Base-by-base conservation (phyloP, 2,888 invertebrate genomes). In the Atrina japonica region DNA sequence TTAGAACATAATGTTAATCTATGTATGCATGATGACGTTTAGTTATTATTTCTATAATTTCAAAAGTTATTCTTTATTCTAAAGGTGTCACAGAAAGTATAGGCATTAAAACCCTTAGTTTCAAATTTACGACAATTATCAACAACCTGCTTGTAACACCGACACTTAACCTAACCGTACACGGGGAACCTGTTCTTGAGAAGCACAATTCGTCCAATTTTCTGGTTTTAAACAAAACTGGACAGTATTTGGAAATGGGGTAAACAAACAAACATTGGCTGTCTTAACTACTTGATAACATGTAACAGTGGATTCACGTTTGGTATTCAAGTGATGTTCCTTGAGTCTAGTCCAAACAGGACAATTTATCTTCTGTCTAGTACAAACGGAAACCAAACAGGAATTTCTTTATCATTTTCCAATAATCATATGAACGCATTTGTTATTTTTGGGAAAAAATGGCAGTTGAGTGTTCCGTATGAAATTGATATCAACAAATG, bases 291-390 rank as follows among this genome's bases (percentile, higher is more conserved):
- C 43, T 47, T 68, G 6, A 18, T 11, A 1, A 14, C 49, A 0
- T 79, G 79, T 50, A 47, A 60, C 0, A 23, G 41, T 3, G 79
- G 75, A 1, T 72, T 79, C 9, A 67, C 60, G 21, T 27, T 76
- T 25, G 50, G 58, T 18, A 53, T 76, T 2, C 60, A 52, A 14
- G 45, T 79, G 2, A 56, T 66, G 35, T n/a, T 53, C 7, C 29
- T 35, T 58, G 63, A 70, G 68, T 73, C 75, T 50, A 35, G n/a
- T 49, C 29, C 49, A 30, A 50, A 27, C 16, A 61, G 23, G n/a
- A n/a, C n/a, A 35, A 9, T 49, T 29, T 49, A 21, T 21, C 18
- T 53, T 16, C 30, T 53, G 14, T 53, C 53, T n/a, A 53, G 53
- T 11, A 3, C 35, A 16, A 9, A 30, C n/a, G 16, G 7, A 9